Evolutionary conservation across 2,888 invertebrate species (phyloP), one percentile per base, ranked within the genome.

Genomic region (Argyresthia albistria): DNA sequence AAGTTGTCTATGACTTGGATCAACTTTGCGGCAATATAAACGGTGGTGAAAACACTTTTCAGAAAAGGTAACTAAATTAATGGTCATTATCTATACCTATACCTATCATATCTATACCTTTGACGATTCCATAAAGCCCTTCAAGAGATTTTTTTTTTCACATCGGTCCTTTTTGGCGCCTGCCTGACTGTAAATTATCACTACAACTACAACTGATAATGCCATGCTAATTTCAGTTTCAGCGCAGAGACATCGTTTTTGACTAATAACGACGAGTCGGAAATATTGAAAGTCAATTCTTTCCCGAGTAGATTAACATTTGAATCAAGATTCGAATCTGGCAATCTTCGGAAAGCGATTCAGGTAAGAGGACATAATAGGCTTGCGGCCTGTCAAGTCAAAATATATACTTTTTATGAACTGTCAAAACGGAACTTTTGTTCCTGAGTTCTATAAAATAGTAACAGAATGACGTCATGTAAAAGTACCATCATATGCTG

Each of bases 271-370:
- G 90, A 91, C 61, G 88, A 89, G 59, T 78, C 79, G 58, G 86
- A 88, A 76, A 64, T 89, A 64, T 58, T 70, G 43, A 74, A 83
- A 73, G 60, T 78, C 59, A 76, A 60, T 43, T 65, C 60, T 43
- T 84, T 74, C 59, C 65, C 79, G 0, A 81, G 80, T 58, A 74
- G 81, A 61, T 80, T 95, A 46, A 80, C 87, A 52, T 96, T 96
- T 72, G 95, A 96, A 70, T 93, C 95, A 6, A 90, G 95, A 66
- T 96, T 96, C 80, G 96, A 96, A 73, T 92, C 93, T 61, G 96
- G 96, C 16, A 96, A 96, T 80, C 84, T 96, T 35, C 87, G 95
- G 54, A 93, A 93, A 88, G 95, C 89, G 15, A 92, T 94, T 70
- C 94, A 94, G 91, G 95, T 84, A 70, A 45, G 14, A 25, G 25